Conservation (phyloP, 2,113 vertebrate genomes). For the Rissa tridactyla region DNA sequence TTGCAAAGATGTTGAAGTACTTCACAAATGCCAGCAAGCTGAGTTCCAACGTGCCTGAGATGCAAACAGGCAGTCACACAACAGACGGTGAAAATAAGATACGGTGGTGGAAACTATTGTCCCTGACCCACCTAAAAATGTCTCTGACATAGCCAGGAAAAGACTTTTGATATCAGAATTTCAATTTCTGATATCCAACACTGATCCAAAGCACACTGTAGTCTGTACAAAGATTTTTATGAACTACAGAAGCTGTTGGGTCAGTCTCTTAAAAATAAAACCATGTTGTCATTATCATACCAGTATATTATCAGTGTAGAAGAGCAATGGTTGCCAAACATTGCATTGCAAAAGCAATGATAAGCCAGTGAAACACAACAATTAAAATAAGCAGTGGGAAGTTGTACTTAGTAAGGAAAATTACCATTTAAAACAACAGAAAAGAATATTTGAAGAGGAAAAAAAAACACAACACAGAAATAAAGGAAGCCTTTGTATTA, state of each 20-base stretch:
- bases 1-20: neutral
- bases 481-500: neutral
- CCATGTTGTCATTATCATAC: neutral
- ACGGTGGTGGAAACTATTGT: neutral
- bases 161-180: neutral
- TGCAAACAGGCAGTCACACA: neutral
- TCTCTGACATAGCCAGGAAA: neutral
- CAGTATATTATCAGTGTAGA: neutral
- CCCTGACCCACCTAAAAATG: neutral
- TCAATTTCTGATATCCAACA: neutral
- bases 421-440: neutral
- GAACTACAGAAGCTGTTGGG: neutral
- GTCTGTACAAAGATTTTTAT: neutral
- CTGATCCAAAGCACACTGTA: neutral
- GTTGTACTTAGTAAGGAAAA: neutral
- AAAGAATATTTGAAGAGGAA: neutral
- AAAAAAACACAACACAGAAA: neutral
- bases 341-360: neutral
- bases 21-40: neutral
- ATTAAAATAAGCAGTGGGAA: slow-evolving; percentile 1
- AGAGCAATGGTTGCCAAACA: neutral
- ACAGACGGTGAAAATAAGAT: neutral
- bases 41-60: neutral
- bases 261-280: neutral
- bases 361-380: neutral